Base-by-base conservation (phyloP, 1,140 invertebrate species). In the Oreohelix idahoensis region DNA sequence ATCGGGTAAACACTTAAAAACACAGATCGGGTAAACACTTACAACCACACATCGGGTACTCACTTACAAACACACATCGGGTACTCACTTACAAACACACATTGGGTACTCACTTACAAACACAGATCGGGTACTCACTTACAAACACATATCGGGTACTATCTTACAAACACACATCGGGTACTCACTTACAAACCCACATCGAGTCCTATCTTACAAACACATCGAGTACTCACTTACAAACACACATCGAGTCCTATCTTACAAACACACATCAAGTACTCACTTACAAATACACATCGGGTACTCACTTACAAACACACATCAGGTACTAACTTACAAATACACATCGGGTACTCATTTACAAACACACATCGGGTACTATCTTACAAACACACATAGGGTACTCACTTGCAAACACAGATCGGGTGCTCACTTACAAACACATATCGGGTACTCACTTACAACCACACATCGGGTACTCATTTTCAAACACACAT, bases 401-500 rank as follows among this genome's bases (percentile, higher is more conserved):
- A 32, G 10, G 32, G 13, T 23, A 71, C 15, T n/a, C n/a, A 13
- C 69, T 15, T 11, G 13, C 32, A 15, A 71, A 10, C 15, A n/a
- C 32, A 35, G 13, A 39, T 13, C 69, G 13, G 23, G 69, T n/a
- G 13, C 32, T 36, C 10, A 71, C 17, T 2, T 26, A 39, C 26
- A 35, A 8, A 36, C 13, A 71, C 29, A 36, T 35, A 71, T 49
- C 53, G 36, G 26, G 42, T 58, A 58, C 4, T 49, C 49, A 79
- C 76, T 58, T 32, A 79, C 76, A 79, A 13, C 13, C 76, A 58
- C 76, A 58, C 76, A n/a, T n/a, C n/a, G n/a, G n/a, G n/a, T n/a
- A n/a, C n/a, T n/a, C n/a, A n/a, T n/a, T n/a, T n/a, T n/a, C n/a
- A n/a, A n/a, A n/a, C n/a, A n/a, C n/a, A n/a, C n/a, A n/a, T n/a